Conservation (phyloP, 2,888 invertebrate species). For the Metopia argyrocephala region DNA sequence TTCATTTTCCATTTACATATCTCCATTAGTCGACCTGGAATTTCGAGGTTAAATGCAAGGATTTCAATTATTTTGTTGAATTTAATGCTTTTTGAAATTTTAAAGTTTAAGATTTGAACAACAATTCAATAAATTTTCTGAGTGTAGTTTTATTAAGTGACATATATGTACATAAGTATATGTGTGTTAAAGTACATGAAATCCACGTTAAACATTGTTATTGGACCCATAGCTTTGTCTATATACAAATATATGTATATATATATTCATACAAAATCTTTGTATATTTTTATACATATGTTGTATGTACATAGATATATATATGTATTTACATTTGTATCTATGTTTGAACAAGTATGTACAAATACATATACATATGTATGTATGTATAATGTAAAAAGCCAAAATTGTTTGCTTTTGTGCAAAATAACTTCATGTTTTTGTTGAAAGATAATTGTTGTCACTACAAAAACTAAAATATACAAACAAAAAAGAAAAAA, state of each 20-base stretch:
- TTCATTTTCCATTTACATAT: too few relatives aligned
- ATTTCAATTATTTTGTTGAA: too few relatives aligned
- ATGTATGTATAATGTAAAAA: conserved; percentile 37
- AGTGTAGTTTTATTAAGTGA: conserved; percentile 51
- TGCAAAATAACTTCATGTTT: conserved; percentile 60
- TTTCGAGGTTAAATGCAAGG: too few relatives aligned
- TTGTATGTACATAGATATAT: background rate
- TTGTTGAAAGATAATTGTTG: conserved; percentile 62
- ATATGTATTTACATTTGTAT: background rate
- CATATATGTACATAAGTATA: too few relatives aligned
- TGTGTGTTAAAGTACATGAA: too few relatives aligned
- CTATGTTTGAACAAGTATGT: too few relatives aligned
- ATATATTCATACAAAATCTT: background rate
- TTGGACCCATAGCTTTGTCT: conserved; percentile 33
- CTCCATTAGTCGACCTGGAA: too few relatives aligned
- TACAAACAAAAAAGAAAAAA: conserved; percentile 21
- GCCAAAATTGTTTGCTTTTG: conserved; percentile 47
- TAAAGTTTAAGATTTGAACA: too few relatives aligned
- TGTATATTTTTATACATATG: too few relatives aligned
- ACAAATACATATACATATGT: too few relatives aligned
- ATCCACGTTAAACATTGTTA: conserved; percentile 61
- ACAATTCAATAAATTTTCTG: background rate
- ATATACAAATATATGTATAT: background rate
- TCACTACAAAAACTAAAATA: conserved; percentile 52
- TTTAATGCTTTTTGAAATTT: too few relatives aligned